phyloP scores from a whole-genome alignment of 2,888 invertebrate genomes.

The Phengaris arion region DNA sequence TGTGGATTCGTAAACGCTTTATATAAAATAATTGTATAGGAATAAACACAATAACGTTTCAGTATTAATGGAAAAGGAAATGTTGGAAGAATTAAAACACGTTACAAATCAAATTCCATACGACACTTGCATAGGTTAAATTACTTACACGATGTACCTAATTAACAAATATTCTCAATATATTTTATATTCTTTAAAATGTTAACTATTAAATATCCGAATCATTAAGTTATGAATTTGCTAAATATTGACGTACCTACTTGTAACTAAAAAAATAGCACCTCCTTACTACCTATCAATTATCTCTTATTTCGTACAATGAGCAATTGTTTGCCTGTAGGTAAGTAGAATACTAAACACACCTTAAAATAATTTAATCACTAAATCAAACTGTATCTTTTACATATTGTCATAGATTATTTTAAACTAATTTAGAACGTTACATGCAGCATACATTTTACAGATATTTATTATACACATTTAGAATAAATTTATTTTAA shows the following conservation, averaged over 20 bases:
- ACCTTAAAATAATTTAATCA: background rate
- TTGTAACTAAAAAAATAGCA: no score
- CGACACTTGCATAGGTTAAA: no score
- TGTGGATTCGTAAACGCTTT: background rate
- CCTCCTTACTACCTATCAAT: no score
- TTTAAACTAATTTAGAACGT: background rate
- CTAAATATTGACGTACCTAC: no score
- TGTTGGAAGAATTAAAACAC: background rate
- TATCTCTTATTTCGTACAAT: background rate
- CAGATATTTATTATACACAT: background rate
- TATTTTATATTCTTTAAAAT: no score
- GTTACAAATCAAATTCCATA: background rate
- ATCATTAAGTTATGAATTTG: no score
- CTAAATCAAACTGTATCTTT: background rate
- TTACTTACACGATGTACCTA: no score
- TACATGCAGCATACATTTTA: background rate
- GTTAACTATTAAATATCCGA: no score
- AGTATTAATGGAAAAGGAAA: background rate
- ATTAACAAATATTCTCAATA: no score
- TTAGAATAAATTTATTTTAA: slow-evolving; percentile 13
- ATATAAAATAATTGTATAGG: background rate
- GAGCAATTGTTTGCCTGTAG: background rate
- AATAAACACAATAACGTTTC: background rate
- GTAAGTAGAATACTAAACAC: background rate
- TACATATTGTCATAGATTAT: slow-evolving; percentile 2